Percentiles rank a stretch among this genome's conserved stretches.
Evolutionary conservation across 2,113 vertebrate genomes (phyloP).

Genomic region (Tetrao urogallus): DNA sequence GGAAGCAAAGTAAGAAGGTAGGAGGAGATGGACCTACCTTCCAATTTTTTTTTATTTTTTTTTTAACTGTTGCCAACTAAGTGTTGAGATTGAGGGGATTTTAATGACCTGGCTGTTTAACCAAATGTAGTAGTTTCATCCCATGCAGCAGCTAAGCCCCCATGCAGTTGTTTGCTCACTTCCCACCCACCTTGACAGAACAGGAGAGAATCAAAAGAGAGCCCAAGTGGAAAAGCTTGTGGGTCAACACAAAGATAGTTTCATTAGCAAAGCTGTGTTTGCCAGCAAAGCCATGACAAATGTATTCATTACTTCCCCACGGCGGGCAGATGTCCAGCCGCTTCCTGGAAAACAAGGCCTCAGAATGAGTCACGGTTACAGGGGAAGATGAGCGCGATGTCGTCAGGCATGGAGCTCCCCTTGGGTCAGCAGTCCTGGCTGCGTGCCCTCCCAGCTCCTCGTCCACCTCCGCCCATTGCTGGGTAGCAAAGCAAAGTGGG

Average conservation of each 20-base stretch:
- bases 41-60: not conserved
- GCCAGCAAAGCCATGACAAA: not conserved
- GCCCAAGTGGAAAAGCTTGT: not conserved
- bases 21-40: not conserved
- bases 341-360: not conserved
- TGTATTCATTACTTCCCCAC: not conserved
- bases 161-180: rapidly evolving
- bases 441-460: not conserved
- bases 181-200: rapidly evolving
- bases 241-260: not conserved
- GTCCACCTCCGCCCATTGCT: not conserved
- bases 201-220: not conserved
- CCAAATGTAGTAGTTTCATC: rapidly evolving
- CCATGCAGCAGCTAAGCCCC: not conserved
- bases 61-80: not conserved
- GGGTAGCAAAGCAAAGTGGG: not conserved
- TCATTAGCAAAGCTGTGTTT: not conserved
- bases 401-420: not conserved
- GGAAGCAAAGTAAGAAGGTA: not conserved
- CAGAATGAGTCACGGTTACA: rapidly evolving
- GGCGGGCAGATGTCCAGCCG: not conserved
- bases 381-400: not conserved
- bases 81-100: not conserved
- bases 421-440: not conserved
- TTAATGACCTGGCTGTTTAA: not conserved